A percentile compares a stretch with the other conserved stretches of the same genome.
Evolutionary conservation across 2,888 invertebrate species (phyloP).

Genomic region (Lasioglossum marginatum): DNA sequence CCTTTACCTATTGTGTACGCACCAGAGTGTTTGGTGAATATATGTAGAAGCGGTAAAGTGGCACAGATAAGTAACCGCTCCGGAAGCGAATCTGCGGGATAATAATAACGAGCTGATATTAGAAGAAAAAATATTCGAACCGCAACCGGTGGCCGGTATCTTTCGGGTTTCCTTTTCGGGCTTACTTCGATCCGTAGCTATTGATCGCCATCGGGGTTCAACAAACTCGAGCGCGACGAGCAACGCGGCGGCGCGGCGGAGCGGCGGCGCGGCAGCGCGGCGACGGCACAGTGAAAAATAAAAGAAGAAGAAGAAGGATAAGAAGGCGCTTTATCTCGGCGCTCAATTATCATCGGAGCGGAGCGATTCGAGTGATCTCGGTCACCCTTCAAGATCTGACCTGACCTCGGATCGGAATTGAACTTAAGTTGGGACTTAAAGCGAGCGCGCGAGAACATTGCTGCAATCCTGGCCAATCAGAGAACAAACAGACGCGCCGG

Average conservation of each 20-base stretch:
- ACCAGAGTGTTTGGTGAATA: background rate
- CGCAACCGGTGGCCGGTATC: background rate
- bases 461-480: constrained; percentile 81
- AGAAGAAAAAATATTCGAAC: background rate
- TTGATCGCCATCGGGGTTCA: constrained; percentile 35
- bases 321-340: constrained; percentile 32
- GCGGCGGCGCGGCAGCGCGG: too few relatives aligned
- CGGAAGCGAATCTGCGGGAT: background rate
- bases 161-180: background rate
- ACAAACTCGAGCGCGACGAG: constrained; percentile 24
- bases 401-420: constrained; percentile 71
- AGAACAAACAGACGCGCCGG: constrained; percentile 80
- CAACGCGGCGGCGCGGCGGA: too few relatives aligned
- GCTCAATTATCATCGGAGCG: constrained; percentile 35
- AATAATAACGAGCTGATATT: background rate
- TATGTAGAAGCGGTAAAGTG: background rate
- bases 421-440: constrained; percentile 61
- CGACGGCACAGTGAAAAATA: background rate
- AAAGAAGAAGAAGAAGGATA: constrained; percentile 6
- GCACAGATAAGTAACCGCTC: background rate
- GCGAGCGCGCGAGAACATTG: constrained; percentile 52
- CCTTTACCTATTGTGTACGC: background rate
- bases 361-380: constrained; percentile 49
- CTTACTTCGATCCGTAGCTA: constrained; percentile 16
- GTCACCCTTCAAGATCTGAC: constrained; percentile 67